Percentiles rank a stretch among this genome's conserved stretches.
phyloP scores from a whole-genome alignment of 2,113 vertebrate species.

The Petrocephalus zakoni region DNA sequence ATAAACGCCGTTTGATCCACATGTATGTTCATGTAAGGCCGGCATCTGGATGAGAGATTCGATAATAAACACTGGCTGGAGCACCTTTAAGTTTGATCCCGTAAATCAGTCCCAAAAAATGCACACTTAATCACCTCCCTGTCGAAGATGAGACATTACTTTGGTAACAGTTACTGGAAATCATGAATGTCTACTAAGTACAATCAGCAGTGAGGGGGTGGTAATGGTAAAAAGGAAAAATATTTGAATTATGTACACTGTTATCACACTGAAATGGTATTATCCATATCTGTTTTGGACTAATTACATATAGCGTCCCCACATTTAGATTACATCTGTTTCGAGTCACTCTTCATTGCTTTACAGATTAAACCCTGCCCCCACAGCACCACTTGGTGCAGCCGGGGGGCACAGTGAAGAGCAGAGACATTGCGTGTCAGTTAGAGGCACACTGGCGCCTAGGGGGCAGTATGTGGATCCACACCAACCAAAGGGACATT shows the following conservation, averaged over 20 bases:
- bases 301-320: neutral
- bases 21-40: neutral
- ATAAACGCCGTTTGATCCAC: neutral
- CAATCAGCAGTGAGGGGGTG: neutral
- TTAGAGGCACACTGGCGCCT: slow-evolving; percentile 62
- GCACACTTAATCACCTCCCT: neutral
- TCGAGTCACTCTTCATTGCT: neutral
- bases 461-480: slow-evolving; percentile 80
- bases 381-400: slow-evolving; percentile 47
- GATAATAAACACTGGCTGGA: neutral
- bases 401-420: slow-evolving; percentile 60
- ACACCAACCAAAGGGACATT: slow-evolving; percentile 77
- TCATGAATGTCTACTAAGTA: neutral
- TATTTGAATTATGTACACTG: neutral
- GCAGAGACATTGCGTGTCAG: slow-evolving; percentile 86
- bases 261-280: neutral
- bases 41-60: neutral
- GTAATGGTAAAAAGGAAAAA: neutral
- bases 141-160: neutral
- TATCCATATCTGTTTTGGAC: neutral
- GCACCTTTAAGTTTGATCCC: neutral
- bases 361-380: neutral
- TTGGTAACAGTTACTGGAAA: neutral
- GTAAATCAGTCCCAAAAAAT: neutral
- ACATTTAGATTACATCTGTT: neutral